Conservation (phyloP, 2,113 vertebrate species). For the Symphodus melops region DNA sequence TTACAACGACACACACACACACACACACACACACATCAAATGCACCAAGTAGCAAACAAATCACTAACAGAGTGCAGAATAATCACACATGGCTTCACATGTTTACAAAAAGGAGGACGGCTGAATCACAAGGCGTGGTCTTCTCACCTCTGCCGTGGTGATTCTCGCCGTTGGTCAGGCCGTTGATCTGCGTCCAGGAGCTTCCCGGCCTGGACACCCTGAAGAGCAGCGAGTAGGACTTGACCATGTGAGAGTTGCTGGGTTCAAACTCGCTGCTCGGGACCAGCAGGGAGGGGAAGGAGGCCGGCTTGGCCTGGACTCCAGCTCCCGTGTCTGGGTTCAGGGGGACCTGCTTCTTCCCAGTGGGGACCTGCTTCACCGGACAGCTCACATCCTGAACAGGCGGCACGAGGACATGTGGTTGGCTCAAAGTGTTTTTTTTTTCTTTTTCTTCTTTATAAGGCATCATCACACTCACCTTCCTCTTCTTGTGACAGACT, state of each 20-base stretch:
- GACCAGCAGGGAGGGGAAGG: constrained; percentile 91
- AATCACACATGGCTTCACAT: no score
- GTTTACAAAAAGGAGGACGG: no score
- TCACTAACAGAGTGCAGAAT: no score
- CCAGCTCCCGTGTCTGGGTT: constrained; percentile 87
- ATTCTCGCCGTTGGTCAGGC: constrained; percentile 91
- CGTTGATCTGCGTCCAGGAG: constrained; percentile 82
- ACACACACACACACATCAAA: no score
- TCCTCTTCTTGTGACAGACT: constrained; percentile 99
- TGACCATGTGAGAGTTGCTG: constrained; percentile 98
- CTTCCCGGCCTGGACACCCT: constrained; percentile 83
- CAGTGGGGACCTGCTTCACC: constrained; percentile 96
- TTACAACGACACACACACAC: no score
- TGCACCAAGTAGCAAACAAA: no score
- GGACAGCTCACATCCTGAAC: constrained; percentile 97
- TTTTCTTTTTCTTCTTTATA: not conserved
- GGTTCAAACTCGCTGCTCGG: constrained; percentile 98
- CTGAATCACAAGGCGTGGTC: no score
- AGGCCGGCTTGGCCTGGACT: constrained; percentile 90
- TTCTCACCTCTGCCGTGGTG: constrained; percentile 92
- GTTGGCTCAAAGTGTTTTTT: not conserved
- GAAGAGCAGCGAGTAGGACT: constrained; percentile 97
- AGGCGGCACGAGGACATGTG: constrained; percentile 16
- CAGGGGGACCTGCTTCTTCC: constrained; percentile 99
- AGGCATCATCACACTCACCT: constrained; percentile 83